A percentile compares a stretch with the other conserved stretches of the same genome.
Conservation (phyloP, 1,140 invertebrate genomes). For the Cydia fagiglandana region DNA sequence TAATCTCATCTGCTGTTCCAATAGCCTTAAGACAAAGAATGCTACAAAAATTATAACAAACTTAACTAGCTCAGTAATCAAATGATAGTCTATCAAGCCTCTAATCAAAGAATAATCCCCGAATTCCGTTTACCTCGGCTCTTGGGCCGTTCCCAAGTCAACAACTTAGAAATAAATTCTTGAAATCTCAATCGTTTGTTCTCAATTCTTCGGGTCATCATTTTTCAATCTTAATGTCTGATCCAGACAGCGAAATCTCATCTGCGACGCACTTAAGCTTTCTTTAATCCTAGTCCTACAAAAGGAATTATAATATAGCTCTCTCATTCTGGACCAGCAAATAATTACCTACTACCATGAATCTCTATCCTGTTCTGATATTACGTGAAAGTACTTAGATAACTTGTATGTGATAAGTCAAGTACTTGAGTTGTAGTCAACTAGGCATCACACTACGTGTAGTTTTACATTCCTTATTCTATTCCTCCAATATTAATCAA, state of each 20-base stretch:
- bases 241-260: not conserved
- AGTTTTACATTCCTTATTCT: too few relatives aligned
- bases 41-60: not conserved
- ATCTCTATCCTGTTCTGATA: not conserved
- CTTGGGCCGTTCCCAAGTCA: conserved; percentile 1
- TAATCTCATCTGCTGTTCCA: not conserved
- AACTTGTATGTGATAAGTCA: too few relatives aligned
- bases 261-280: conserved; percentile 2
- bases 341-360: not conserved
- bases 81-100: not conserved
- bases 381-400: not conserved
- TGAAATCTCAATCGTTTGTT: conserved; percentile 6
- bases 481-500: too few relatives aligned
- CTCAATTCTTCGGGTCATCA: not conserved
- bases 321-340: not conserved
- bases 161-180: conserved; percentile 2
- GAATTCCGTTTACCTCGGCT: conserved; percentile 2
- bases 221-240: conserved; percentile 11
- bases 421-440: too few relatives aligned
- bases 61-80: not conserved
- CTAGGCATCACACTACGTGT: too few relatives aligned
- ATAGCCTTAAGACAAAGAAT: not conserved
- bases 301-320: not conserved
- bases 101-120: conserved; percentile 4
- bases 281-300: not conserved